Conservation (phyloP, 1,140 invertebrate species). For the Eueides isabella region DNA sequence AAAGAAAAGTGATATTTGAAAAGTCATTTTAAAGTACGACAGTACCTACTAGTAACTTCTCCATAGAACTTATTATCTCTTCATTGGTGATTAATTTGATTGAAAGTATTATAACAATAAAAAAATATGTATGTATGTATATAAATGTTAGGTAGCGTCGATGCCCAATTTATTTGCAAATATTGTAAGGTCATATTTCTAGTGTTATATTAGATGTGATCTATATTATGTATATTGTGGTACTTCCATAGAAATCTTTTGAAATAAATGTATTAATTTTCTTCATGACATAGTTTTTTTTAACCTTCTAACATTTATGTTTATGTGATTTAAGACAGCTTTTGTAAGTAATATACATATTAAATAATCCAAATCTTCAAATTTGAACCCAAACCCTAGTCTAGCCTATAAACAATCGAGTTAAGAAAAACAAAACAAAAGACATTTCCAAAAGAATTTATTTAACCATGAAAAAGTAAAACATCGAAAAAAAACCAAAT, state of each 20-base stretch:
- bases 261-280: slow-evolving; percentile 30
- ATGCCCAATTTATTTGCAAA: slow-evolving; percentile 2
- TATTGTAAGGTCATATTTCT: not conserved
- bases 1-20: too few relatives aligned
- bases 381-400: too few relatives aligned
- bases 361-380: too few relatives aligned
- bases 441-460: slow-evolving; percentile 4
- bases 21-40: too few relatives aligned
- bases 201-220: not conserved
- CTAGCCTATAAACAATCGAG: too few relatives aligned
- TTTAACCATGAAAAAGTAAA: slow-evolving; percentile 7
- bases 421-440: not conserved
- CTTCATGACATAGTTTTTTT: slow-evolving; percentile 33
- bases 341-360: too few relatives aligned
- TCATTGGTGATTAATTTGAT: too few relatives aligned
- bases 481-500: slow-evolving; percentile 5
- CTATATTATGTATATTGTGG: slow-evolving; percentile 6
- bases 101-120: too few relatives aligned
- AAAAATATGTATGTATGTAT: too few relatives aligned
- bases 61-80: too few relatives aligned
- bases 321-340: too few relatives aligned
- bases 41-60: too few relatives aligned
- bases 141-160: not conserved
- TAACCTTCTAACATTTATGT: not conserved
- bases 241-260: slow-evolving; percentile 5